Evolutionary conservation across 2,113 vertebrate species (phyloP).

Genomic region (Passer montanus): DNA sequence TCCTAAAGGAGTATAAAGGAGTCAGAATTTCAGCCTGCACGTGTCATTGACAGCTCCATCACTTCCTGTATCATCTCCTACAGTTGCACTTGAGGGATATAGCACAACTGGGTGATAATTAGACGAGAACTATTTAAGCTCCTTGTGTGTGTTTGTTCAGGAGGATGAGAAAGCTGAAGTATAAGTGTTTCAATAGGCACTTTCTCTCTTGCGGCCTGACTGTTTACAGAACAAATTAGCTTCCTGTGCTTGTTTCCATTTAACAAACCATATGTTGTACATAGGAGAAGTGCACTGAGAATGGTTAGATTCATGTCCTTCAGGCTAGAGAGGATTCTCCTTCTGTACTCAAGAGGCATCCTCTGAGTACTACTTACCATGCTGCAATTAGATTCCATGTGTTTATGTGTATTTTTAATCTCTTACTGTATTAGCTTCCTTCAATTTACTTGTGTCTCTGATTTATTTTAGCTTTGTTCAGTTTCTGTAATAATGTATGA

Average conservation of each 20-base stretch:
- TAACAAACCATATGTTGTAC: background rate
- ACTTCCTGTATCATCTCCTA: background rate
- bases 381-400: background rate
- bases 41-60: background rate
- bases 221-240: slow-evolving; percentile 21
- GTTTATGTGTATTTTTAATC: background rate
- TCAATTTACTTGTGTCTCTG: background rate
- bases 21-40: background rate
- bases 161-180: background rate
- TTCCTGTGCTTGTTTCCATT: background rate
- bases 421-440: background rate
- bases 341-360: background rate
- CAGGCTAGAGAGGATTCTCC: background rate
- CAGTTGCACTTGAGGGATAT: background rate
- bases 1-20: background rate
- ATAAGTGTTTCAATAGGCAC: background rate
- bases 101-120: background rate
- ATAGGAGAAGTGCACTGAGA: background rate
- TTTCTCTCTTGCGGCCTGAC: background rate
- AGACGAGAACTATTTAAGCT: background rate
- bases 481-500: background rate
- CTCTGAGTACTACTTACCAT: background rate
- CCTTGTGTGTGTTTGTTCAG: background rate
- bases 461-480: background rate
- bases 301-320: background rate